Evolutionary conservation across 2,888 invertebrate genomes (phyloP), one percentile per base, ranked within the genome.

Genomic region (Branchinecta sandiegonensis): DNA sequence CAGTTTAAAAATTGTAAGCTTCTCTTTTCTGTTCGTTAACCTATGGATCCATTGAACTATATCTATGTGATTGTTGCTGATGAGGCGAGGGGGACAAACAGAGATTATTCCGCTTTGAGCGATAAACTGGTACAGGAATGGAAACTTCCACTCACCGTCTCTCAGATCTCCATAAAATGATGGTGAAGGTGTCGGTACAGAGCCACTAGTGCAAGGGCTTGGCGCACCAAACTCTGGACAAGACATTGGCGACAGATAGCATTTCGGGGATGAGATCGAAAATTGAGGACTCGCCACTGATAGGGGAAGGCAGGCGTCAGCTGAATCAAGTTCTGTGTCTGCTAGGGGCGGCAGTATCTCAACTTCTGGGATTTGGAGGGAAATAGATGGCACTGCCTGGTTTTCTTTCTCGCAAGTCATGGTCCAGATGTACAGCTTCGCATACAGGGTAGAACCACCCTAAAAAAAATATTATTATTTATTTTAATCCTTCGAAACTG

Each of bases 371-470:
- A 56, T 56, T 56, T 56, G 56, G 0, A 14, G n/a, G 14, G 56
- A 14, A n/a, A n/a, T 56, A n/a, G 14, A 56, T 56, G 56, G 13
- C 56, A 23, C 23, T 23, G 23, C 23, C 23, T 23, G 23, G 23
- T 23, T 23, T 23, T 56, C n/a, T 56, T 56, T 13, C 56, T 56
- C 56, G n/a, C 85, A 81, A 10, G 89, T 89, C 70, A 88, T 88
- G 78, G 90, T 90, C 92, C 93, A 94, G 74, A 94, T 89, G 78
- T 93, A 92, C 75, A 94, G 79, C 76, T 91, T 90, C 46, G 92
- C 91, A 78, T 88, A 87, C 72, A 94, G 78, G 74, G 88, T 88
- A 77, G 88, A 87, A 66, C 92, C 92, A 75, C 87, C 86, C 90
- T 90, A 14, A 66, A 66, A 66, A 66, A n/a, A 17, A 17, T 14